Base-by-base conservation (phyloP, 2,113 vertebrate species). In the Stomatorhinus ivindoensis region DNA sequence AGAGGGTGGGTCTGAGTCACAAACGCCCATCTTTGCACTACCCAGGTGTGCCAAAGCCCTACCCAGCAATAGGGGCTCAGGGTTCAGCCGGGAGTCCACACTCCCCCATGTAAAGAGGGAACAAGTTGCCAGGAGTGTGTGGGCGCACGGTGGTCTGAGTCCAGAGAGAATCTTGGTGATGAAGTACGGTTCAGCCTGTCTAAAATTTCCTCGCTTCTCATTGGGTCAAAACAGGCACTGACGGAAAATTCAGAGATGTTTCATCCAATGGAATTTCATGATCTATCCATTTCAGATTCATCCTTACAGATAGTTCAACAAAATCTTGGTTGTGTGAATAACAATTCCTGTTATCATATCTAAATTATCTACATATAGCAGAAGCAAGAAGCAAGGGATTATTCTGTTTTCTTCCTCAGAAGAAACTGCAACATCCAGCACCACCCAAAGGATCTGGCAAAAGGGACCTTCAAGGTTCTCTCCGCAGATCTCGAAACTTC, bases 31-130 rank as follows among this genome's bases (percentile, higher is more conserved):
- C 90, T 84, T 46, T 85, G 47, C 88, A 90, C 65, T 82, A 93
- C 90, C 92, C 91, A 93, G 92, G 92, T 93, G 48, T 31, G 61
- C 61, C 27, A 69, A 31, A 69, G 61, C 61, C 61, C 27, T 11
- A 0, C 61, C 61, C n/a, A 1, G 10, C n/a, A 69, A 69, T 0
- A 27, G 61, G n/a, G 61, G 3, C n/a, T 65, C 58, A 27, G 58
- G n/a, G 58, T 27, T 65, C 58, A 65, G 58, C 58, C 3, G n/a
- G n/a, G 3, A 27, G 10, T 13, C 10, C 10, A 31, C 27, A 31
- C 61, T 69, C 10, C n/a, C 61, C 27, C n/a, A 3, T 69, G 61
- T 0, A 27, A 69, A 69, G 61, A 65, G 61, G 61, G n/a, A 69
- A 69, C 61, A 13, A 69, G 11, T 13, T 31, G 27, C n/a, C n/a